Percentiles rank a stretch among this genome's conserved stretches.
Conservation (phyloP, 2,797 vertebrate species). For the Pangasius djambal region DNA sequence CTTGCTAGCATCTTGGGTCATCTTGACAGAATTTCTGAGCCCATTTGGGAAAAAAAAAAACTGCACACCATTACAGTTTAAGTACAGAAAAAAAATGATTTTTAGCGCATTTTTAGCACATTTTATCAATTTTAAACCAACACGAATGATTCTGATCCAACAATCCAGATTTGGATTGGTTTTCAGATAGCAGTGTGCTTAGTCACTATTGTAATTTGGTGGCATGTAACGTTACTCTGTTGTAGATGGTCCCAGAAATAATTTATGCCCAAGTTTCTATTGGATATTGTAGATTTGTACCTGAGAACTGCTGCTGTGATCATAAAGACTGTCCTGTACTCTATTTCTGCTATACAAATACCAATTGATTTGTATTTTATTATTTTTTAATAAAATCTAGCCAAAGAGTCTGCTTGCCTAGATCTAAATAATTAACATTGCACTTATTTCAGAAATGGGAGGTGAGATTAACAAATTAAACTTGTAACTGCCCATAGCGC, state of each 20-base stretch:
- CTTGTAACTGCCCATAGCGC: too few species aligned
- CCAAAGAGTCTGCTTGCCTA: too few species aligned
- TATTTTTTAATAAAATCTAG: too few species aligned
- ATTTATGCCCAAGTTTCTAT: background rate
- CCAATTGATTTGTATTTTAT: too few species aligned
- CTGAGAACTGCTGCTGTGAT: background rate
- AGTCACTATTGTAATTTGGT: background rate
- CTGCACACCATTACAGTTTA: too few species aligned
- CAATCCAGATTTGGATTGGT: background rate
- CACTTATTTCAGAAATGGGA: background rate
- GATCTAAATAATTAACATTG: too few species aligned
- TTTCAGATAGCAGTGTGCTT: background rate
- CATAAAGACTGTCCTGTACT: too few species aligned
- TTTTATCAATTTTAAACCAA: too few species aligned
- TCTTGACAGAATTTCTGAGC: background rate
- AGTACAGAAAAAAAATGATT: too few species aligned
- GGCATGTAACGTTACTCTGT: background rate
- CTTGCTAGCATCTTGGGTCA: background rate
- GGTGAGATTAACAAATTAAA: background rate
- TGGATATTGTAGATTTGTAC: background rate
- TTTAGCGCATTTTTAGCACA: too few species aligned
- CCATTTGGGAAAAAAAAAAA: background rate
- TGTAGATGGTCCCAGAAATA: background rate
- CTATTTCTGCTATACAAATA: too few species aligned
- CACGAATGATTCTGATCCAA: background rate